These are phyloP conservation scores for Hyphantria cunea DNA, from an alignment of 1,140 invertebrate genomes.

Conservation along the genomic window DNA sequence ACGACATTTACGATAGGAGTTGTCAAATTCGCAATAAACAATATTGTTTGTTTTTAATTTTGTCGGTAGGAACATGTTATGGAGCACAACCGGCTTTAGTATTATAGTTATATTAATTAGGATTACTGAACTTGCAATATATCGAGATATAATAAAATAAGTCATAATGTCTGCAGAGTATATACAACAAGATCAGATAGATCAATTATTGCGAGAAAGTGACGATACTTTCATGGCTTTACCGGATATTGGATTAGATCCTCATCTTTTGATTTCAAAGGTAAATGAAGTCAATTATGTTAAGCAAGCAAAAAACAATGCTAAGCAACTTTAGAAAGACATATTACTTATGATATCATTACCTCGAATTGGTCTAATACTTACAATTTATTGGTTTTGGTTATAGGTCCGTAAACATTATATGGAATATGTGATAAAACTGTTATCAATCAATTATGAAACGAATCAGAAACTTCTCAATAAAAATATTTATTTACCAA, in stretches of 20 bases:
- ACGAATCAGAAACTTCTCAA: slow-evolving; percentile 59
- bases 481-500: slow-evolving; percentile 73
- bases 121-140: too few species aligned
- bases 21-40: too few species aligned
- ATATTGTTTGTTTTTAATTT: too few species aligned
- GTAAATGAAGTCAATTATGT: slow-evolving; percentile 33
- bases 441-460: slow-evolving; percentile 72
- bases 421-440: slow-evolving; percentile 72
- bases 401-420: slow-evolving; percentile 76
- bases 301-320: too few species aligned
- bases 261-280: slow-evolving; percentile 71
- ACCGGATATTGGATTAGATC: slow-evolving; percentile 62
- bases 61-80: too few species aligned
- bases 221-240: slow-evolving; percentile 59
- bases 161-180: too few species aligned
- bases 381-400: slow-evolving; percentile 15
- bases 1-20: too few species aligned
- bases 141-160: too few species aligned
- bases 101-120: too few species aligned
- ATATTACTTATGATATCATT: slow-evolving; percentile 11
- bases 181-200: slow-evolving; percentile 16
- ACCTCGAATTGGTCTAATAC: not conserved
- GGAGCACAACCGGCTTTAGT: too few species aligned
- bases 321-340: not conserved
- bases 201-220: slow-evolving; percentile 55